Percentiles rank a stretch among this genome's conserved stretches.
Conservation (phyloP, 2,113 vertebrate genomes). For the Dissostichus mawsoni region DNA sequence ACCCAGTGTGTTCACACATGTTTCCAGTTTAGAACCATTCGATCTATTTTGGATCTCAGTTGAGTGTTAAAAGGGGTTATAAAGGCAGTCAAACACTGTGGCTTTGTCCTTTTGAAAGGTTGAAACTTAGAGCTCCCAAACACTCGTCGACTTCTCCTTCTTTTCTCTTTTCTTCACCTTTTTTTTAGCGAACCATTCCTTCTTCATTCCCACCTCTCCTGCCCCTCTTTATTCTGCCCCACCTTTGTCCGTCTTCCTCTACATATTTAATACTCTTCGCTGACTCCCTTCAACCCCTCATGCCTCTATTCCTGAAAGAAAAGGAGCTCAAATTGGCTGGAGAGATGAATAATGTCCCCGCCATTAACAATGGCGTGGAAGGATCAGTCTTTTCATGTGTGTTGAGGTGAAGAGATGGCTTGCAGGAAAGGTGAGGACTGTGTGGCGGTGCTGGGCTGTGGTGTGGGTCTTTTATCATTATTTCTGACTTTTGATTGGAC, state of each 20-base stretch:
- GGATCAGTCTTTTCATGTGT: constrained; percentile 87
- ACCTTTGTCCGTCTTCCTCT: constrained; percentile 79
- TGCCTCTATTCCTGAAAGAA: constrained; percentile 77
- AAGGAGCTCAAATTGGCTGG: constrained; percentile 83
- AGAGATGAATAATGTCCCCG: constrained; percentile 90
- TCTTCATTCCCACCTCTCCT: constrained; percentile 65
- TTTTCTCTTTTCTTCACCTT: constrained; percentile 18
- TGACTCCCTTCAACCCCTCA: constrained; percentile 81
- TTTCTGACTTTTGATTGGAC: constrained; percentile 51
- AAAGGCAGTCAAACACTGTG: neutral
- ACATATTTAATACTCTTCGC: constrained; percentile 86
- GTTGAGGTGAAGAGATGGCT: constrained; percentile 64
- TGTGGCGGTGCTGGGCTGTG: constrained; percentile 27
- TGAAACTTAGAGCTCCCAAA: constrained; percentile 56
- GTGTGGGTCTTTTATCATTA: constrained; percentile 30
- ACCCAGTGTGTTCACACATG: neutral
- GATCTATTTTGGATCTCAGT: neutral
- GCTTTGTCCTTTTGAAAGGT: constrained; percentile 54
- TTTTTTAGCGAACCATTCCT: constrained; percentile 46
- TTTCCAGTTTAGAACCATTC: neutral
- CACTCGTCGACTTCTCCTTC: constrained; percentile 19
- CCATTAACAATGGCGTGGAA: constrained; percentile 86
- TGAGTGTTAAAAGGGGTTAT: neutral
- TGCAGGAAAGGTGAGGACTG: constrained; percentile 54
- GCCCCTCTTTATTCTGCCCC: constrained; percentile 69